Percentiles rank a stretch among this genome's conserved stretches.
These are phyloP conservation scores for Myripristis murdjan DNA, from an alignment of 2,797 vertebrate genomes.

Conservation along the genomic window DNA sequence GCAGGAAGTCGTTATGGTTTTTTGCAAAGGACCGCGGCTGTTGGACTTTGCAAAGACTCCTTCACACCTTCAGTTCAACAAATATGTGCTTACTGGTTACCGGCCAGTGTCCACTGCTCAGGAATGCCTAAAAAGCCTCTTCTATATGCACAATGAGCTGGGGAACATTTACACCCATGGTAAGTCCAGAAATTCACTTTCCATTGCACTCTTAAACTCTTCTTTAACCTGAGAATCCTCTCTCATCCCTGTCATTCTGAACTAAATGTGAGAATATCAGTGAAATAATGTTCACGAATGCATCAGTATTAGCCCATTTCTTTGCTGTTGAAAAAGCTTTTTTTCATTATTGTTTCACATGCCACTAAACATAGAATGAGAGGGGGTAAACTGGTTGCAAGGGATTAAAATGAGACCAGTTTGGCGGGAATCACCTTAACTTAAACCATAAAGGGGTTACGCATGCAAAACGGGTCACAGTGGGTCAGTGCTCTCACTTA, in stretches of 20 bases:
- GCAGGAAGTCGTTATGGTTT: constrained; percentile 79
- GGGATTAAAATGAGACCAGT: too few relatives aligned
- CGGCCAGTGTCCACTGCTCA: constrained; percentile 88
- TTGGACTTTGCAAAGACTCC: constrained; percentile 92
- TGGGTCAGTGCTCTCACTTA: constrained; percentile 73
- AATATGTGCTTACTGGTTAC: constrained; percentile 93
- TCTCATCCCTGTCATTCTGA: neutral
- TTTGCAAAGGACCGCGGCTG: constrained; percentile 87
- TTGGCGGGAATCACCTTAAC: neutral
- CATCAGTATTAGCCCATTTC: neutral
- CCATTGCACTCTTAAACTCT: neutral
- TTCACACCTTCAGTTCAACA: constrained; percentile 93
- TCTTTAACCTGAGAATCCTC: neutral
- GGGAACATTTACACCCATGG: constrained; percentile 96
- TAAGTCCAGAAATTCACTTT: constrained; percentile 73
- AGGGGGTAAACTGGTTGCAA: too few relatives aligned
- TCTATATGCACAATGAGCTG: constrained; percentile 95
- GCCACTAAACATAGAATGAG: too few relatives aligned
- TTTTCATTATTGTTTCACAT: too few relatives aligned
- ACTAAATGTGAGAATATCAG: neutral
- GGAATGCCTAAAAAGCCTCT: constrained; percentile 91
- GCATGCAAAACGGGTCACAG: constrained; percentile 31
- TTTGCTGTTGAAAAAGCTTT: neutral
- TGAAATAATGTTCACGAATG: neutral
- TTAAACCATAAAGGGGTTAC: neutral